Evolutionary conservation across 2,113 vertebrate genomes (phyloP), one percentile per base, ranked within the genome.

Genomic region (Microtus richardsoni): DNA sequence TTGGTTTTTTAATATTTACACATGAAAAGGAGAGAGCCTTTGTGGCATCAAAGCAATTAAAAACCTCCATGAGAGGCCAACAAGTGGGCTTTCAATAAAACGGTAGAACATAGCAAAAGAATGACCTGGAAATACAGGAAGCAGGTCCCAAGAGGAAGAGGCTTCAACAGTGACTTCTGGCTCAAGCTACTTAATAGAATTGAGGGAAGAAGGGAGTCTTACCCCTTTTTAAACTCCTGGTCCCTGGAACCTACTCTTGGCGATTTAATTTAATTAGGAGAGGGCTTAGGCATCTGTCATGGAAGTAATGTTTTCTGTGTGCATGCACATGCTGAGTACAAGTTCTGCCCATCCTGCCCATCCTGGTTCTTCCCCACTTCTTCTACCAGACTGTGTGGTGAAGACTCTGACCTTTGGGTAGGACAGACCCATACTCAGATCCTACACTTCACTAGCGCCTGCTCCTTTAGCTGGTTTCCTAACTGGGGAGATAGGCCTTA

Each of bases 401-500:
- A 92, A 89, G 54, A 60, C 28, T 54, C 30, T 82, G 52, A 82
- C 62, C 68, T 95, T 66, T 36, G 30, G 89, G 28, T 9, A 22
- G n/a, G 28, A 62, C 11, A 70, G 54, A 64, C 86, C 54, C 85
- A 88, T 94, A 94, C 62, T 80, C 88, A 41, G 78, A 88, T 54
- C 77, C 19, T 79, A 36, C 73, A 82, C 8, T 22, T 66, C 21
- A 8, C 54, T n/a, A 9, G 58, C 24, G 68, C n/a, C n/a, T 68
- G 19, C 39, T 91, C 30, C 64, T 80, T 84, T 17, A 41, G 36
- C 70, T 54, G 71, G 54, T 93, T 74, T 85, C 86, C 88, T 60
- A 66, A 13, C 41, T 60, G 60, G 52, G 39, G 66, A 87, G 70
- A 41, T n/a, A 3, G 3, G 13, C n/a, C 54, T 60, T 47, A n/a